Evolutionary conservation across 2,888 invertebrate species (phyloP).

Genomic region (Pandemis cinnamomeana): DNA sequence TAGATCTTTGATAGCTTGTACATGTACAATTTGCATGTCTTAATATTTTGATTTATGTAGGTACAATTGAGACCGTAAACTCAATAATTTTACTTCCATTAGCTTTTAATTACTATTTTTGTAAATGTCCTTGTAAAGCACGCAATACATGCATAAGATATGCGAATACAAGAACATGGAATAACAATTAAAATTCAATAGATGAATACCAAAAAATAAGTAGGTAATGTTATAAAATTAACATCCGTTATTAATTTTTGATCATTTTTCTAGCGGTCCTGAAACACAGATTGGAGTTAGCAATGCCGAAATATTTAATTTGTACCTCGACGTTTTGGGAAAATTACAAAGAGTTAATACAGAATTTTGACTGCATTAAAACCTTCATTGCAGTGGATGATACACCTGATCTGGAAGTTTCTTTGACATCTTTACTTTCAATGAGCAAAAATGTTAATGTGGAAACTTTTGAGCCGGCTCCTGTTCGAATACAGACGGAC

Average conservation of each 20-base stretch:
- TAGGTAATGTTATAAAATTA: too few relatives aligned
- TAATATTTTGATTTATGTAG: too few relatives aligned
- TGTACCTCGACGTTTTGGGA: neutral
- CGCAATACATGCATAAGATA: too few relatives aligned
- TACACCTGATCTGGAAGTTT: neutral
- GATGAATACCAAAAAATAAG: neutral
- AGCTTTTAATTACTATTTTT: too few relatives aligned
- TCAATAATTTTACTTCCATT: too few relatives aligned
- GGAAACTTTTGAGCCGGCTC: neutral
- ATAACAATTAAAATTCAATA: too few relatives aligned
- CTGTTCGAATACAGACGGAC: neutral
- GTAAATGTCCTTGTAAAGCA: too few relatives aligned
- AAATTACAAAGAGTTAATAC: neutral
- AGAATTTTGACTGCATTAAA: neutral
- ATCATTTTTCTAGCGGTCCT: neutral
- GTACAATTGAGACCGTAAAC: too few relatives aligned
- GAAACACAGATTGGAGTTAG: neutral
- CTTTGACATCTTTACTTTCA: neutral
- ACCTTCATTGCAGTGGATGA: neutral
- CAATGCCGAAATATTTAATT: neutral
- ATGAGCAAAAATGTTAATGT: neutral
- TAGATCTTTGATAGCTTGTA: neutral
- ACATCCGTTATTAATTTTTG: neutral
- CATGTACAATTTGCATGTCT: neutral
- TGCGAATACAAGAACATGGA: too few relatives aligned